phyloP scores from a whole-genome alignment of 2,888 invertebrate genomes.

The Pammene aurita region DNA sequence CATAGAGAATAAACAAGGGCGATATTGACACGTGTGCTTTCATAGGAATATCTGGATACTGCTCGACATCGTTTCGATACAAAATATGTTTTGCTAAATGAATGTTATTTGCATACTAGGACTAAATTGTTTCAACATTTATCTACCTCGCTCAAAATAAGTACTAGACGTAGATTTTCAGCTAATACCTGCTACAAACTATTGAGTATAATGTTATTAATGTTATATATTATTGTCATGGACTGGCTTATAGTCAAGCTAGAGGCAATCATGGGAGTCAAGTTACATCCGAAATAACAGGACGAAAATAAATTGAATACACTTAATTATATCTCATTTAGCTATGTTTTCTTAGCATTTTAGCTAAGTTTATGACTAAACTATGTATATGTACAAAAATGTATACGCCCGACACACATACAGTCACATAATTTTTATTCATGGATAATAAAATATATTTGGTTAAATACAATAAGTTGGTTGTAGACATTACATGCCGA shows the following conservation, averaged over 20 bases:
- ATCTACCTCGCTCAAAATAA: too few relatives aligned
- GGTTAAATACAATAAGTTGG: background rate
- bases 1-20: conserved; percentile 1
- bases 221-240: too few relatives aligned
- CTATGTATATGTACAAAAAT: too few relatives aligned
- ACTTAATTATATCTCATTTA: background rate
- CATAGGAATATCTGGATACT: background rate
- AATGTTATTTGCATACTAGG: too few relatives aligned
- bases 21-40: conserved; percentile 13
- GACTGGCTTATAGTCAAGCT: background rate
- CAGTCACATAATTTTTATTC: too few relatives aligned
- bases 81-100: background rate
- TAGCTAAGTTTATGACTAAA: too few relatives aligned
- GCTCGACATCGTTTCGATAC: background rate
- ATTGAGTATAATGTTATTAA: too few relatives aligned
- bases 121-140: too few relatives aligned
- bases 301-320: background rate
- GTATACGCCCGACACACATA: too few relatives aligned
- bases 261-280: background rate
- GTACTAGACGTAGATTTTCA: too few relatives aligned
- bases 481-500: background rate
- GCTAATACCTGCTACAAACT: too few relatives aligned
- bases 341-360: too few relatives aligned
- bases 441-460: background rate
- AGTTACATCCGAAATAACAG: background rate